Conservation (phyloP, 2,797 vertebrate species). For the Sebastiscus albofasciatus region DNA sequence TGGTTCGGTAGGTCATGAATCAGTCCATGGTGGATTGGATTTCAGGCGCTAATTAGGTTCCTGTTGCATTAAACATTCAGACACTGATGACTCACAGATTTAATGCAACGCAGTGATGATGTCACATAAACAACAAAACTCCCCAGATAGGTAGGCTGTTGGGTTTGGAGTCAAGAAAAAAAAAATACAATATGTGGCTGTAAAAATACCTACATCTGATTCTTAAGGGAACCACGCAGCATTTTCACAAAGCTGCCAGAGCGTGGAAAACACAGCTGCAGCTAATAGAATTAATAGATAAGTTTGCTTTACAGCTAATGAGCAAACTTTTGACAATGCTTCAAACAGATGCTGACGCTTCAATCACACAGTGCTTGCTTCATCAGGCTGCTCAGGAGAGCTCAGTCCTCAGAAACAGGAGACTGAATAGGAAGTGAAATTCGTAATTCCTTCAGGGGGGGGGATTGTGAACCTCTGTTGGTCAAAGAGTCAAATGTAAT, state of each 20-base stretch:
- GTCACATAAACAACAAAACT: conserved; percentile 28
- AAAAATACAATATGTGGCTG: neutral
- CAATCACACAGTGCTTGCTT: conserved; percentile 6
- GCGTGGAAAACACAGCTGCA: conserved; percentile 14
- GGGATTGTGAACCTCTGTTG: conserved; percentile 18
- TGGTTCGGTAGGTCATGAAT: conserved; percentile 38
- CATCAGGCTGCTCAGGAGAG: neutral
- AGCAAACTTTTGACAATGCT: conserved; percentile 15
- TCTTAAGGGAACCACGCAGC: neutral
- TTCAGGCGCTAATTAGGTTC: conserved; percentile 53
- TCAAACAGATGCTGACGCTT: conserved; percentile 16
- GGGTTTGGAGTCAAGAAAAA: neutral
- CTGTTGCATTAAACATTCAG: conserved; percentile 31
- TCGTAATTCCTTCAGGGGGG: conserved; percentile 21
- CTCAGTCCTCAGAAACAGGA: conserved; percentile 5
- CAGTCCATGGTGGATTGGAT: conserved; percentile 41
- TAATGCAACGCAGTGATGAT: conserved; percentile 20
- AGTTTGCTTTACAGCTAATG: conserved; percentile 35
- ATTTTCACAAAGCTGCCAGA: conserved; percentile 3
- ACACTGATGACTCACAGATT: conserved; percentile 33
- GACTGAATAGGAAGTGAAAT: neutral
- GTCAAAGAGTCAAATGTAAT: conserved; percentile 46
- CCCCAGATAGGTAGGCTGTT: neutral
- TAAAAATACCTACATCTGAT: conserved; percentile 1
- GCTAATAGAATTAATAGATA: conserved; percentile 10